phyloP scores from a whole-genome alignment of 2,797 vertebrate genomes.

The Girardinus metallicus region DNA sequence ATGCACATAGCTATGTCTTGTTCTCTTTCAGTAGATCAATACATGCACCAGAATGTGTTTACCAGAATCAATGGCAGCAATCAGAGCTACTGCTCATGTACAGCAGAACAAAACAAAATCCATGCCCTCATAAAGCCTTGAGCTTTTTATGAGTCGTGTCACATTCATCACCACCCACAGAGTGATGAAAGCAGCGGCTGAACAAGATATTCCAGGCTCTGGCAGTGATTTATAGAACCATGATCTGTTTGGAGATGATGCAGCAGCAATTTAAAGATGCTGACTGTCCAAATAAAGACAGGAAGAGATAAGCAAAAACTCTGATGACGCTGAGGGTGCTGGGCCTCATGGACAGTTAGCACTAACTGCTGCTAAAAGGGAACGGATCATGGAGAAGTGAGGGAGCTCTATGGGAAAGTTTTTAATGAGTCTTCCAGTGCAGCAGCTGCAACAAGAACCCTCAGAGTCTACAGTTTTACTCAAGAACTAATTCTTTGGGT shows the following conservation, averaged over 20 bases:
- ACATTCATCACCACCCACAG: slow-evolving; percentile 24
- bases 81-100: slow-evolving; percentile 25
- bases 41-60: neutral
- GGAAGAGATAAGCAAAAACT: slow-evolving; percentile 29
- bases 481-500: slow-evolving; percentile 29
- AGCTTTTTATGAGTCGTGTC: slow-evolving; percentile 30
- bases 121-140: slow-evolving; percentile 40
- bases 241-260: slow-evolving; percentile 36
- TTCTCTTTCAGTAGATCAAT: slow-evolving; percentile 3
- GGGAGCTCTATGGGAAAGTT: slow-evolving; percentile 12
- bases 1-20: neutral
- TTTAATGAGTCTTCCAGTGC: slow-evolving; percentile 27
- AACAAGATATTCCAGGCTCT: slow-evolving; percentile 27
- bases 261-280: slow-evolving; percentile 25
- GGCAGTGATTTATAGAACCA: slow-evolving; percentile 43
- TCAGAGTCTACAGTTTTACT: slow-evolving; percentile 28
- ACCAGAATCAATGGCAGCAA: slow-evolving; percentile 29
- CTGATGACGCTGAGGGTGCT: slow-evolving; percentile 5
- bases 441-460: slow-evolving; percentile 13
- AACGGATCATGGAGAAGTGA: slow-evolving; percentile 1
- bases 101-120: slow-evolving; percentile 38
- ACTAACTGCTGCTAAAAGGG: neutral
- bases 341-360: slow-evolving; percentile 22
- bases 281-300: slow-evolving; percentile 46
- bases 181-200: slow-evolving; percentile 37